Evolutionary conservation across 2,113 vertebrate species (phyloP).

Genomic region (Melanerpes formicivorus): DNA sequence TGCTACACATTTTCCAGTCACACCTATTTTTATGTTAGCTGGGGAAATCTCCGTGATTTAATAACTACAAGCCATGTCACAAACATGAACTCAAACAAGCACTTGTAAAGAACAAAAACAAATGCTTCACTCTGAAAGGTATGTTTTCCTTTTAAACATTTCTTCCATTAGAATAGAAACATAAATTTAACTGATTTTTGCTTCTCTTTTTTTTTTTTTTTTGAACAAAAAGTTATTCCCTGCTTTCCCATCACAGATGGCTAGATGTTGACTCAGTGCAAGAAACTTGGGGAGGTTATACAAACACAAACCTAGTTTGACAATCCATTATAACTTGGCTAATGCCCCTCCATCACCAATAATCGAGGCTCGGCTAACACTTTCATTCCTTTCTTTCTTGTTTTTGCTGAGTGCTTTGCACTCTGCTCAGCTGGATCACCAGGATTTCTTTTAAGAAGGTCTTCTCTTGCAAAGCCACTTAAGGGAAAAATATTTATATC

Average conservation of each 20-base stretch:
- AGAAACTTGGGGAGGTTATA: slow-evolving; percentile 55
- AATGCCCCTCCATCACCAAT: slow-evolving; percentile 50
- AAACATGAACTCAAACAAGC: slow-evolving; percentile 47
- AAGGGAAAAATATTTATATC: background rate
- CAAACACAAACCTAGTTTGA: slow-evolving; percentile 48
- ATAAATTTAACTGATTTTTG: slow-evolving; percentile 53
- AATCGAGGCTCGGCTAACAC: slow-evolving; percentile 52
- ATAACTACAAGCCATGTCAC: slow-evolving; percentile 48
- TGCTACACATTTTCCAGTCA: slow-evolving; percentile 32
- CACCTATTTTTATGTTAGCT: slow-evolving; percentile 53
- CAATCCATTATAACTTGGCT: slow-evolving; percentile 60
- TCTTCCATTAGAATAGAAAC: slow-evolving; percentile 46
- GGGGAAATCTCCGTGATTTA: slow-evolving; percentile 48
- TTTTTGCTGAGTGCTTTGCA: background rate
- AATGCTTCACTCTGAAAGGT: slow-evolving; percentile 50
- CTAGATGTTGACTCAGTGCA: slow-evolving; percentile 27
- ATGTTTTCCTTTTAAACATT: slow-evolving; percentile 59
- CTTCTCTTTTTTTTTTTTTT: background rate
- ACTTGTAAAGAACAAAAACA: slow-evolving; percentile 59
- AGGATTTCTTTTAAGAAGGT: background rate
- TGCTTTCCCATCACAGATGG: slow-evolving; percentile 1
- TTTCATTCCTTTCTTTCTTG: slow-evolving; percentile 24
- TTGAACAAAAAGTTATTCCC: slow-evolving; percentile 10
- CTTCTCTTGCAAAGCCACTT: background rate
- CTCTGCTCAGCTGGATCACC: background rate